Conservation (phyloP, 2,113 vertebrate species). For the Anoura caudifer region DNA sequence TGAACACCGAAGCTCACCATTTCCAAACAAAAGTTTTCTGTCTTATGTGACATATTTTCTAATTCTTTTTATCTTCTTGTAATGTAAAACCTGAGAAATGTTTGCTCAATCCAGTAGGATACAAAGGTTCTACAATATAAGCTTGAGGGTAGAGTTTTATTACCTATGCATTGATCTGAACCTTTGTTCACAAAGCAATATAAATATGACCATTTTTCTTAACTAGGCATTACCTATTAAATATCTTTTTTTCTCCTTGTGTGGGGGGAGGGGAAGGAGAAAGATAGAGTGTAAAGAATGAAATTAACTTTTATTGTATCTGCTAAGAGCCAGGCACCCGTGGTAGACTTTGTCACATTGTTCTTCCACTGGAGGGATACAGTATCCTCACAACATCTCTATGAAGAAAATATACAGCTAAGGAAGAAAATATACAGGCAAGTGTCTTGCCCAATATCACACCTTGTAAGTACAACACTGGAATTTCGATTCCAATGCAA, state of each 20-base stretch:
- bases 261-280: background rate
- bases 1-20: background rate
- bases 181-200: slow-evolving; percentile 17
- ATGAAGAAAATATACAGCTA: background rate
- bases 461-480: background rate
- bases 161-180: background rate
- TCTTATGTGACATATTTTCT: background rate
- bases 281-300: background rate
- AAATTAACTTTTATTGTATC: background rate
- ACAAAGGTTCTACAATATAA: background rate
- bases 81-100: background rate
- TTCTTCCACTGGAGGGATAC: background rate
- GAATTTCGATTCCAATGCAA: background rate
- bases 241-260: background rate
- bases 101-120: background rate
- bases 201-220: slow-evolving; percentile 1
- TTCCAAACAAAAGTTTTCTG: background rate
- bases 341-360: background rate
- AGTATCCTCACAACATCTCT: background rate
- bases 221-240: background rate
- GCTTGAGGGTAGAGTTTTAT: background rate
- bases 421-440: background rate
- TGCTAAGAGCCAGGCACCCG: background rate
- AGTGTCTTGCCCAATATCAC: background rate
- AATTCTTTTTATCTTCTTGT: background rate